phyloP scores from a whole-genome alignment of 2,797 vertebrate species.

The Adelosebastes latens region DNA sequence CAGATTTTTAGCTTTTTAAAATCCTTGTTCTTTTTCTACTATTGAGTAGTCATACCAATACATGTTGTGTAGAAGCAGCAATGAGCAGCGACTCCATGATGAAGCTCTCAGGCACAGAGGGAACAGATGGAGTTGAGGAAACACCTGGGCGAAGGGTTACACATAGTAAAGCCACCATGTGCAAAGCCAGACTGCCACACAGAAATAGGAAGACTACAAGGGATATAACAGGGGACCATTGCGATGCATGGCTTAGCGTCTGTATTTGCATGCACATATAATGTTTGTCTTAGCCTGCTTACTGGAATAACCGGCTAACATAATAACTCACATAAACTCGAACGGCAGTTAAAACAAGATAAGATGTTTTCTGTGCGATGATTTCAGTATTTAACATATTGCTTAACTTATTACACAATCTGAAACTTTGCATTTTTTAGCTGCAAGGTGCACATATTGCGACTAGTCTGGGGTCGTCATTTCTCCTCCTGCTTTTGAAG shows the following conservation, averaged over 20 bases:
- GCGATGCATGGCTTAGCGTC: not conserved
- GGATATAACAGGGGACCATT: not conserved
- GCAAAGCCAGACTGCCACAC: conserved; percentile 32
- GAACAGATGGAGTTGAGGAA: conserved; percentile 71
- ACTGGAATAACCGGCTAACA: not conserved
- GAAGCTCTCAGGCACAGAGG: conserved; percentile 41
- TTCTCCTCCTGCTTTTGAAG: not conserved
- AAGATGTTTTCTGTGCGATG: not conserved
- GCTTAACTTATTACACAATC: not conserved
- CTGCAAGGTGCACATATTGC: not conserved
- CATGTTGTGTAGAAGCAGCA: not conserved
- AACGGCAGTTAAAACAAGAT: not conserved
- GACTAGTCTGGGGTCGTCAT: not conserved
- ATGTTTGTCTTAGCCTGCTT: not conserved
- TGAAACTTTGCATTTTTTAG: not conserved
- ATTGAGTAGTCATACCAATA: not conserved
- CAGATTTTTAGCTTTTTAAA: not conserved
- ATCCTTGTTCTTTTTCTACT: not conserved
- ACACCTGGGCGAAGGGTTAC: conserved; percentile 66
- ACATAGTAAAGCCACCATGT: conserved; percentile 43
- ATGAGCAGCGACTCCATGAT: conserved; percentile 4
- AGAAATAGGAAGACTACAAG: conserved; percentile 3
- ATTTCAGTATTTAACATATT: not conserved
- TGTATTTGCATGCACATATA: not conserved
- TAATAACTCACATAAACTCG: not conserved